Base-by-base conservation (phyloP, 2,888 invertebrate species). In the Yponomeuta plumbellus region DNA sequence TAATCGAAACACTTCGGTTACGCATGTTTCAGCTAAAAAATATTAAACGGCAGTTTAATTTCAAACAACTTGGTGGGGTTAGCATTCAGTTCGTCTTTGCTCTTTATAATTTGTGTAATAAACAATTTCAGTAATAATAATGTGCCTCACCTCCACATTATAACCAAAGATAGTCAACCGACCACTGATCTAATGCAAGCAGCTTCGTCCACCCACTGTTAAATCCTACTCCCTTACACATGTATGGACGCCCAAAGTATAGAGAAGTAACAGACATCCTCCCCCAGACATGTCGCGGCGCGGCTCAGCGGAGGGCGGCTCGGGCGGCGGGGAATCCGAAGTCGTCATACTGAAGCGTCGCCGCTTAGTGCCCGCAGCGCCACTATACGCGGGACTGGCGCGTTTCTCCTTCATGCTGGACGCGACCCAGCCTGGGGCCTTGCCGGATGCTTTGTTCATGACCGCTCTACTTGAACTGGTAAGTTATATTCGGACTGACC, bases 361-460 rank as follows among this genome's bases (percentile, higher is more conserved):
- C 65, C 94, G 96, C 71, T 83, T 98, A 66, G 97, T 99, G 17
- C 94, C 96, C 22, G 93, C 94, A 0, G 92, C 93, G 61, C 94
- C 95, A 0, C 92, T 99, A 20, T 95, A 95, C 75, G 95, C 96
- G n/a, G 99, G 99, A 11, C 96, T 98, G 92, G 91, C 96, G 56
- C 91, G 99, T 61, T 96, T 99, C 79, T 95, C 96, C 61, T 98
- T 99, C 83, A 89, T 99, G 44, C 83, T 99, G 71, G 99, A 99
- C 85, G 97, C 97, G 11, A 98, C 98, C 72, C 96, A 97, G 68
- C 99, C 99, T 0, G 99, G 99, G 0, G 94, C 97, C 0, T 95
- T 99, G 66, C 99, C 99, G 0, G 99, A 99, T 90, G 96, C 99
- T 2, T 97, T 98, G 74, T 93, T 99, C 44, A 94, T 99, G 81